phyloP scores from a whole-genome alignment of 1,140 invertebrate species.

The Maniola jurtina region DNA sequence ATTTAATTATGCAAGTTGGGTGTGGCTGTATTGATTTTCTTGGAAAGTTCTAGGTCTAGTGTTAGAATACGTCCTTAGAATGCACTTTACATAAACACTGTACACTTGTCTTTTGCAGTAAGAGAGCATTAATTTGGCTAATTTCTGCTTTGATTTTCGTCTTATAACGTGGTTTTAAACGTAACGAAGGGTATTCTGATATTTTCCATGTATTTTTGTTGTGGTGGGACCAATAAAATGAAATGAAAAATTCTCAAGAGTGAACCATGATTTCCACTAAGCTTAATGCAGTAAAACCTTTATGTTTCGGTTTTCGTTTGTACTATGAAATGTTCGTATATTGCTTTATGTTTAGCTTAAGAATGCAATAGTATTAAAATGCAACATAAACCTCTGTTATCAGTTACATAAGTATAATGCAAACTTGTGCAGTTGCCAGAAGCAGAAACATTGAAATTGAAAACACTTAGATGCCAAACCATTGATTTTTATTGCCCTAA shows the following conservation, averaged over 20 bases:
- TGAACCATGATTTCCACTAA: not conserved
- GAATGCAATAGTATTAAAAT: conserved; percentile 54
- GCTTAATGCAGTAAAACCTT: not conserved
- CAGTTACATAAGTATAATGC: conserved; percentile 64
- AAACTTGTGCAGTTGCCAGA: conserved; percentile 46
- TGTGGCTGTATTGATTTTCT: conserved; percentile 80
- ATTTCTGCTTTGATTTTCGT: not conserved
- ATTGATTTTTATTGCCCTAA: conserved; percentile 19
- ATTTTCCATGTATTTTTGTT: not conserved
- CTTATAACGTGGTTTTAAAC: not conserved
- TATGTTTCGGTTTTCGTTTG: not conserved
- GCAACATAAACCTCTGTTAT: conserved; percentile 65
- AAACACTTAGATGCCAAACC: conserved; percentile 38
- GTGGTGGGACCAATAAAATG: not conserved
- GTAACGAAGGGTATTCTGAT: not conserved
- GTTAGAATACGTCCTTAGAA: conserved; percentile 64
- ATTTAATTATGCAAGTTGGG: conserved; percentile 76
- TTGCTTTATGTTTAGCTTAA: conserved; percentile 17
- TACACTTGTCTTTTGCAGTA: conserved; percentile 48
- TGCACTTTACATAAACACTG: conserved; percentile 58
- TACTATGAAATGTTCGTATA: conserved; percentile 2
- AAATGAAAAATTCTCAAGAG: not conserved
- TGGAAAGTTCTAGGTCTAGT: conserved; percentile 74
- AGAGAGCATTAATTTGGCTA: conserved; percentile 15
- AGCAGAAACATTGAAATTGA: conserved; percentile 33